phyloP scores from a whole-genome alignment of 1,140 invertebrate genomes.

The Notospermus geniculatus region DNA sequence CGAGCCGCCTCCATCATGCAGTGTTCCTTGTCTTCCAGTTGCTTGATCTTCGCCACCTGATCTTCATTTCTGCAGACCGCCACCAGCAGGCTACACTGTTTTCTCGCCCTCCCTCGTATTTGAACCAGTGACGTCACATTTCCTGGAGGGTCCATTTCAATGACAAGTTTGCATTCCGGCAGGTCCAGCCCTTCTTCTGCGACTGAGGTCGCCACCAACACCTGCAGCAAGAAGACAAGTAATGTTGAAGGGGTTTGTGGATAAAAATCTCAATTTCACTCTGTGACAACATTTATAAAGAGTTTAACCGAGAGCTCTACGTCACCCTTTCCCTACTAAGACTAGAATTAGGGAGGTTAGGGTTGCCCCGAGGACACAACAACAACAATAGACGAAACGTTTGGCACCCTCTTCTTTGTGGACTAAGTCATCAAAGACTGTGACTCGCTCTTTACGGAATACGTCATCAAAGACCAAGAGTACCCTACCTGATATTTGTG shows the following conservation, averaged over 20 bases:
- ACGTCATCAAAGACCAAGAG: no score
- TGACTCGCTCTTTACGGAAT: no score
- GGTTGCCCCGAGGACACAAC: no score
- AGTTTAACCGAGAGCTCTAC: no score
- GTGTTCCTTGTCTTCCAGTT: conserved; percentile 34
- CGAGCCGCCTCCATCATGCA: conserved; percentile 40
- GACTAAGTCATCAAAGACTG: no score
- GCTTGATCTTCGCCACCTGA: conserved; percentile 35
- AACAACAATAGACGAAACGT: no score
- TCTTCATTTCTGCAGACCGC: conserved; percentile 37
- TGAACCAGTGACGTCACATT: conserved; percentile 46
- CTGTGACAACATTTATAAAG: no score
- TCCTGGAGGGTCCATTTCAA: conserved; percentile 45
- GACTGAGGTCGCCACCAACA: conserved; percentile 48
- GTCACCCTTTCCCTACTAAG: no score
- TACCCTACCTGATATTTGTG: conserved; percentile 26
- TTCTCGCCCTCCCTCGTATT: conserved; percentile 46
- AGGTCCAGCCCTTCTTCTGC: conserved; percentile 51
- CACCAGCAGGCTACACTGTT: conserved; percentile 44
- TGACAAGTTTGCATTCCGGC: conserved; percentile 46
- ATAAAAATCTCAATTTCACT: no score
- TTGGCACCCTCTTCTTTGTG: no score
- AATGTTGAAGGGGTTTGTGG: no score
- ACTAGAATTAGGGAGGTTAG: no score
- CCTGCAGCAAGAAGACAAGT: conserved; percentile 18